Base-by-base conservation (phyloP, 2,888 invertebrate genomes). In the Nomada ruficornis region DNA sequence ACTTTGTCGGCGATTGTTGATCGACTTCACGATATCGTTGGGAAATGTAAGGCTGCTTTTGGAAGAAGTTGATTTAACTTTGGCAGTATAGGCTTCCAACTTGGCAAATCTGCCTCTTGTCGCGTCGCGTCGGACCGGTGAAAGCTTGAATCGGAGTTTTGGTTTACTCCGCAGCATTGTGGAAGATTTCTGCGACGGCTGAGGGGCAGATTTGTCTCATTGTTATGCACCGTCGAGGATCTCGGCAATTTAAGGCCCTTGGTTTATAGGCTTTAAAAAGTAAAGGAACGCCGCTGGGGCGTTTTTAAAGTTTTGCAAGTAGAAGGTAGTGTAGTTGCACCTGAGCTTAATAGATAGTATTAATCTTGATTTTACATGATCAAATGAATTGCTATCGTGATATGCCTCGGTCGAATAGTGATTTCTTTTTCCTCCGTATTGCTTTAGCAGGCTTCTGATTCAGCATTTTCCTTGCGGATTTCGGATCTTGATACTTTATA, bases 181-280 rank as follows among this genome's bases (percentile, higher is more conserved):
- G 60, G 36, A 7, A 36, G 60, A 60, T n/a, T 42, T 60, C 23
- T 23, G 15, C 18, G 36, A 5, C 18, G 18, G 18, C 2, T 20
- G 10, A 47, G 29, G 15, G 29, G 20, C 59, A 29, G 59, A 59
- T 59, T 59, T 59, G 36, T 36, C 60, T 60, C 36, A 60, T 60
- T 60, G 60, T 60, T 60, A 60, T 60, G 60, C 60, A 29, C 44
- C n/a, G 69, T 67, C 67, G 50, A 36, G 52, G 36, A 60, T 42
- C 20, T 36, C 36, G n/a, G n/a, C n/a, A 60, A 59, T 70, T 62
- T 59, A 42, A 7, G 54, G 59, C 20, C n/a, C 10, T 60, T 10
- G n/a, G 60, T 60, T 60, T 60, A 60, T 60, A 23, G 29, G 36
- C 60, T 36, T 36, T 60, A 60, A 60, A 36, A 60, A 29, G 60